These are phyloP conservation scores for Parthenolecanium corni DNA, from an alignment of 2,888 invertebrate genomes.

Conservation along the genomic window DNA sequence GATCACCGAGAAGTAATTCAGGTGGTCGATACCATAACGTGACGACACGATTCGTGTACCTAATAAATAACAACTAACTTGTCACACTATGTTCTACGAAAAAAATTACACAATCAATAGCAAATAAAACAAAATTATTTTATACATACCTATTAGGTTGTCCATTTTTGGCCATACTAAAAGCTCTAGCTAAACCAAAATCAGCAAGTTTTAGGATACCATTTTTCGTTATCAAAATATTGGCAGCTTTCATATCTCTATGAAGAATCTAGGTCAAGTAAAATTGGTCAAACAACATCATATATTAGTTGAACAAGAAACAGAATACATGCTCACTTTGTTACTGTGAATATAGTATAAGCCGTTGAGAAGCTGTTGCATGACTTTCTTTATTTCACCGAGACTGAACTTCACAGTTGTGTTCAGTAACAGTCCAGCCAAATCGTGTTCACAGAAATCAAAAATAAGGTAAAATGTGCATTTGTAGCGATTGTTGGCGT, in stretches of 20 bases:
- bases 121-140: not conserved
- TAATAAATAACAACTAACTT: constrained; percentile 34
- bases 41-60: constrained; percentile 96
- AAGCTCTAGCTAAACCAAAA: constrained; percentile 91
- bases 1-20: constrained; percentile 60
- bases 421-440: constrained; percentile 90
- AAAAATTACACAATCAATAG: not conserved
- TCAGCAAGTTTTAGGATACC: constrained; percentile 92
- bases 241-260: constrained; percentile 98
- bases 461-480: constrained; percentile 92
- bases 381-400: constrained; percentile 92
- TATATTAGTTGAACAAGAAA: not conserved
- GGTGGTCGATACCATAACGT: constrained; percentile 87
- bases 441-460: constrained; percentile 96
- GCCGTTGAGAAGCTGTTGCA: constrained; percentile 74
- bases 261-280: constrained; percentile 57
- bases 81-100: not conserved
- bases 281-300: not conserved
- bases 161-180: constrained; percentile 76
- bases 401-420: constrained; percentile 90
- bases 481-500: constrained; percentile 58
- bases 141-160: constrained; percentile 52
- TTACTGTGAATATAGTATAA: constrained; percentile 94
- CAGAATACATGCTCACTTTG: constrained; percentile 45
- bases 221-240: constrained; percentile 90